Evolutionary conservation across 1,140 invertebrate species (phyloP), one percentile per base, ranked within the genome.

Genomic region (Drosophila equinoxialis): DNA sequence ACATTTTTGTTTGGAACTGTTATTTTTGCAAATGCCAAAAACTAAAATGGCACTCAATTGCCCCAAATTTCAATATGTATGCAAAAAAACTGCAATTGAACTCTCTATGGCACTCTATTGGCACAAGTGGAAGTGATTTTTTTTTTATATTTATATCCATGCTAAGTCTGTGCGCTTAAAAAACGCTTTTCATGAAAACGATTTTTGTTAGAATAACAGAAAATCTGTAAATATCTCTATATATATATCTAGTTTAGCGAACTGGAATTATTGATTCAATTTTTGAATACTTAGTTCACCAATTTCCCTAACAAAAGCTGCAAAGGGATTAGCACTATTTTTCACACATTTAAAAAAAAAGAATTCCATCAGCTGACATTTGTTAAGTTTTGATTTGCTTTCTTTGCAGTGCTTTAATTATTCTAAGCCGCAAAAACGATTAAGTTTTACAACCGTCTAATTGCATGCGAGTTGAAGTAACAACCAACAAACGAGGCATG

Each of bases 401-500:
- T 64, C 48, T 30, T 6, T 30, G 30, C 35, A 26, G 20, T 51
- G 54, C 13, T 65, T 55, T 61, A 76, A 76, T 76, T 76, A 76
- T 70, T 65, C 54, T 67, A 14, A 76, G 58, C 13, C 74, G 33
- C 74, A 74, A 30, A 66, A 74, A 23, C 74, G 74, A 77, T 77
- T 77, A 77, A 61, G 30, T 57, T 59, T 45, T 70, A 77, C 73
- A 77, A 77, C 66, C 39, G 55, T 74, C 60, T 77, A 77, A 77
- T 76, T 76, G 74, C 74, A 77, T 77, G 74, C 74, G 60, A 62
- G 61, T 37, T 33, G 57, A 62, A 77, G 58, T 54, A 17, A 45
- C 62, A 51, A n/a, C n/a, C 35, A 61, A 42, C 30, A 55, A 42
- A 61, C 60, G 59, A 42, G 67, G 39, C 65, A 51, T 59, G 57